Evolutionary conservation across 2,113 vertebrate genomes (phyloP), one percentile per base, ranked within the genome.

Genomic region (Speoplatyrhinus poulsoni): DNA sequence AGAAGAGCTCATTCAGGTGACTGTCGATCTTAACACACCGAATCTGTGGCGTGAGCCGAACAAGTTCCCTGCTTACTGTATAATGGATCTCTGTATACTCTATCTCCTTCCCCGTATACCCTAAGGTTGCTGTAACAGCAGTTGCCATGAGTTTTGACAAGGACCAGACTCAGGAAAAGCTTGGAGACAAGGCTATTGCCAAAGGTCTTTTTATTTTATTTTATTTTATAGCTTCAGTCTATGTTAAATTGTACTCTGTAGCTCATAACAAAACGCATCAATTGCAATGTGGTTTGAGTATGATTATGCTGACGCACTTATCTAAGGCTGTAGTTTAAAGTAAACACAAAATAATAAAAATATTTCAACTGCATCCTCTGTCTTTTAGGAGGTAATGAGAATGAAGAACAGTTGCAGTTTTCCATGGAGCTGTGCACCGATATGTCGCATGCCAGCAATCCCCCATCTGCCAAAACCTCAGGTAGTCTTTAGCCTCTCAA

Each of bases 61-160:
- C 3, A 17, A n/a, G 6, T 56, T 11, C 6, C 33, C 15, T 13
- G 26, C 12, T 33, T 26, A 46, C 36, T 9, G 15, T 59, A 1
- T 15, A 2, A 1, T 46, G 36, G 9, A 46, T 46, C 49, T 60
- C 61, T 74, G 10, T 12, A 16, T 70, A 72, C 15, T 60, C 12
- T 46, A 57, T 41, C 7, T 41, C 36, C 36, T 41, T 8, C 36
- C 36, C 36, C 7, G 36, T 41, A 3, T 41, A 41, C 36, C 36
- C 36, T 41, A 41, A 99, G 98, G 95, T 99, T 19, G 92, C 96
- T 5, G 98, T 99, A 81, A 99, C 98, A 49, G 97, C 96, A 1
- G 97, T 99, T 82, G 96, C 97, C 62, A 98, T 98, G 93, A 97
- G 95, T 3, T 98, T 95, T 61, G 96, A 98, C 85, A 98, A 96